Base-by-base conservation (phyloP, 2,888 invertebrate species). In the Ashinkailepas kermadecensis region DNA sequence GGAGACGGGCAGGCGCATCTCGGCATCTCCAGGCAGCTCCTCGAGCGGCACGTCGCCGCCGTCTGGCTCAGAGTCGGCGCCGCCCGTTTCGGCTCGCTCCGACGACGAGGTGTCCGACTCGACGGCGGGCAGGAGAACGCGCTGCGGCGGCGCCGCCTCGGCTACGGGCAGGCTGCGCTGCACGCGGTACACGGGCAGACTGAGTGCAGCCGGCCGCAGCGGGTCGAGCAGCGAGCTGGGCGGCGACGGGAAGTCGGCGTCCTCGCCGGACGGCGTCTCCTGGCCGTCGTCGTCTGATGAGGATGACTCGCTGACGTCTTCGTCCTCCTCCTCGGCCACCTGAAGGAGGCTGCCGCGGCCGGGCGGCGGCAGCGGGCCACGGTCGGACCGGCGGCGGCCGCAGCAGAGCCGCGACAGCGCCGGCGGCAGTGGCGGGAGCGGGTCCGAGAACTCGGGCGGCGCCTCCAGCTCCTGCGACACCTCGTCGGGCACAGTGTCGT, bases 291-390 rank as follows among this genome's bases (percentile, higher is more conserved):
- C 74, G 74, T 74, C 74, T 0, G 21, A 54, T 10, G 54, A n/a
- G 21, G 74, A 74, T 4, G 74, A 74, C 79, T 57, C 25, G 54
- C 54, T 54, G 39, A 15, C 18, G 15, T 23, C 23, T 80, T 83
- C 83, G 62, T 84, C 84, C 84, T 95, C 95, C 78, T 95, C 90
- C 88, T 95, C 95, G 0, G 95, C 95, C 86, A 95, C 95, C 84
- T 95, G 90, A 0, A 95, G 95, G 58, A 95, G 89, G 56, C 56
- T 10, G 74, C 56, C 74, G 56, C 74, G 21, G 74, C 39, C 21
- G 39, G 74, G 74, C 54, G 74, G 67, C 25, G 21, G n/a, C 12
- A 23, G 25, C 25, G 25, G 67, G 12, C 25, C 59, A 11, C 59
- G 59, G 3, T 59, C 59, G 0, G 95, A 95, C 78, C 95, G 90